Conservation (phyloP, 2,113 vertebrate species). For the Grantiella picta region DNA sequence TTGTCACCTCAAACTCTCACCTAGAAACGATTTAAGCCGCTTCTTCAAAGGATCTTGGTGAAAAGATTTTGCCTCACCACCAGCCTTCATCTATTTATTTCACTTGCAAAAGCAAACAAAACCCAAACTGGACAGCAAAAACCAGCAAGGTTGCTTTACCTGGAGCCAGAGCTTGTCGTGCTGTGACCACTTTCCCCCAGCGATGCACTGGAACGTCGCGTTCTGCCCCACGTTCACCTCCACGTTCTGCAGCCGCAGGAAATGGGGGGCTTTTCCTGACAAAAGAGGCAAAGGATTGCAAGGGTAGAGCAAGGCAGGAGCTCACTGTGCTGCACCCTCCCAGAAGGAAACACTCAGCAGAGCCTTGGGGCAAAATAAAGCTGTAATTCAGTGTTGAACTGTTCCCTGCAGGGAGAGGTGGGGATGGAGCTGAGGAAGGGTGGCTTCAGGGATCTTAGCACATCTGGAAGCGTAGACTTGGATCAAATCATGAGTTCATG, state of each 20-base stretch:
- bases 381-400: background rate
- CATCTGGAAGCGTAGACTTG: background rate
- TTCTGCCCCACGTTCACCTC: conserved; percentile 98
- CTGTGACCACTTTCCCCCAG: conserved; percentile 96
- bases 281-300: background rate
- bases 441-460: background rate
- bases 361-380: background rate
- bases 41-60: background rate
- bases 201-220: conserved; percentile 93
- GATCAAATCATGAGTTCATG: background rate
- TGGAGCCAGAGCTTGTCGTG: conserved; percentile 95
- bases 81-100: background rate
- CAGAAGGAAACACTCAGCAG: background rate
- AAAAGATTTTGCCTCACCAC: background rate
- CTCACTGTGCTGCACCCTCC: background rate
- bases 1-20: background rate
- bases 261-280: conserved; percentile 96
- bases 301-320: background rate
- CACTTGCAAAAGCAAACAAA: background rate
- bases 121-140: rapidly evolving
- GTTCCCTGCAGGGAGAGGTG: background rate
- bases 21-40: background rate
- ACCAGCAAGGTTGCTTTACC: conserved; percentile 31
- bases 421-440: background rate
- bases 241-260: conserved; percentile 93